Evolutionary conservation across 1,140 invertebrate species (phyloP), one percentile per base, ranked within the genome.

Genomic region (Nasonia giraulti): DNA sequence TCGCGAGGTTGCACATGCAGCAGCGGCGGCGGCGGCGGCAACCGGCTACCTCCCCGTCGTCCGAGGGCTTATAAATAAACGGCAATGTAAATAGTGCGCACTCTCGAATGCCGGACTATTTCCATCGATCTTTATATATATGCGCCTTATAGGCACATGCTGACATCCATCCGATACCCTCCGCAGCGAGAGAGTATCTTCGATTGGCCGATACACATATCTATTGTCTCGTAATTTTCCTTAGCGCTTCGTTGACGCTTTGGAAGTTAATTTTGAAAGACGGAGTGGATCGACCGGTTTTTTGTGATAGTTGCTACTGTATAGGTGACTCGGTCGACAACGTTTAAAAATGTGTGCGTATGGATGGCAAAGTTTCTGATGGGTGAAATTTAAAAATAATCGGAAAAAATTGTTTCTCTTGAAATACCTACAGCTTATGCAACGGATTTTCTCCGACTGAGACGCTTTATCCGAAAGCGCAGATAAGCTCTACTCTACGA

Each of bases 51-150:
- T 66, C 40, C 44, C 14, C 73, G 73, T n/a, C 31, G 87, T 27
- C 68, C 27, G 27, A 27, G 87, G 88, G 87, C 85, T 92, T 92
- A 93, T 92, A 92, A 92, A 92, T 93, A 93, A 91, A 92, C 90
- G 84, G 84, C 86, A 91, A 92, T 92, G 91, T 92, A 91, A 92
- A 92, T 93, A 92, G 91, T 92, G 87, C 86, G 86, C 87, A 88
- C 88, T 90, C 87, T 88, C 55, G 69, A 92, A 92, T 92, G 88
- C 90, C 90, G 87, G 87, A 90, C 89, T 91, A 93, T 92, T 92
- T 93, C 89, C 90, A 91, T 89, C 91, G 84, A 89, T 90, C 87
- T 84, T 80, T 78, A 79, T 86, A 80, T 83, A 86, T 31, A 68
- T 86, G 80, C 75, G 37, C 27, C 23, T 62, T 47, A 47, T 47